Conservation (phyloP, 2,113 vertebrate genomes). For the Pavo muticus region DNA sequence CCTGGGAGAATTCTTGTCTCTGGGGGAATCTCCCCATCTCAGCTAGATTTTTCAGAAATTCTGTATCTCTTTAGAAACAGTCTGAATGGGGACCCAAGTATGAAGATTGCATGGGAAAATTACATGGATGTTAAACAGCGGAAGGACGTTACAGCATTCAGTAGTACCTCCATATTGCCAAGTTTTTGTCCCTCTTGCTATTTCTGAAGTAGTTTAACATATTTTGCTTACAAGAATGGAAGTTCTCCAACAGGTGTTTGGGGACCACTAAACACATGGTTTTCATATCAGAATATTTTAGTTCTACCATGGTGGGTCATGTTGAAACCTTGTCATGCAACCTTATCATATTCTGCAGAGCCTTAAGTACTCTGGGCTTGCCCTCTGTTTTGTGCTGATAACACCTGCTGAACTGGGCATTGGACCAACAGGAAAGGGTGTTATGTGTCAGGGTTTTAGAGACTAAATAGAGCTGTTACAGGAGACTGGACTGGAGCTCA, state of each 20-base stretch:
- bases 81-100: neutral
- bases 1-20: neutral
- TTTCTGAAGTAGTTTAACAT: neutral
- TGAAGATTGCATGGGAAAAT: neutral
- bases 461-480: constrained; percentile 28
- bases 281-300: constrained; percentile 19
- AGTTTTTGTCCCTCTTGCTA: neutral
- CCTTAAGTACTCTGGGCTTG: neutral
- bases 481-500: neutral
- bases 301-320: neutral
- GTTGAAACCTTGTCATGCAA: neutral
- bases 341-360: constrained; percentile 35
- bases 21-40: neutral
- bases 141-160: neutral
- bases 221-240: neutral
- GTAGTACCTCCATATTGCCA: neutral
- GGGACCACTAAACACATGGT: neutral
- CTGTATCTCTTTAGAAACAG: neutral
- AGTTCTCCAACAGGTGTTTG: neutral
- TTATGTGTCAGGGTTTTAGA: constrained; percentile 13
- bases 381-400: constrained; percentile 63
- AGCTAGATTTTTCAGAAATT: neutral
- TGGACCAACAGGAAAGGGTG: constrained; percentile 51
- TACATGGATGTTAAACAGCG: neutral
- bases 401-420: constrained; percentile 45